Evolutionary conservation across 2,797 vertebrate genomes (phyloP).

Genomic region (Rhincodon typus): DNA sequence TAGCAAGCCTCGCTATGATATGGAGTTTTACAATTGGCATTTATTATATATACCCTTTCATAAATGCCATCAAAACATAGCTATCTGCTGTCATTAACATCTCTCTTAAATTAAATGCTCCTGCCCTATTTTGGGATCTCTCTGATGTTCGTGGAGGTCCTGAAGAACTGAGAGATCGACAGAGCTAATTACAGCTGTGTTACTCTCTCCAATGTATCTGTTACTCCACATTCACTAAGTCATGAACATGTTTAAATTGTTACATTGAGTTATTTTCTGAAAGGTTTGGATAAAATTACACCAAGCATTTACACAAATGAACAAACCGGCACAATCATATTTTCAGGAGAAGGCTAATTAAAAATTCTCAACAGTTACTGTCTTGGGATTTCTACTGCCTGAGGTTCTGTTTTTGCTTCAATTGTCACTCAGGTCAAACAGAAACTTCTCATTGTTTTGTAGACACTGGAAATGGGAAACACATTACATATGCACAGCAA

Average conservation of each 20-base stretch:
- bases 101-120: slow-evolving; percentile 14
- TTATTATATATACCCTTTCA: neutral
- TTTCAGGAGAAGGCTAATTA: neutral
- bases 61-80: neutral
- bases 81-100: slow-evolving; percentile 16
- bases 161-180: neutral
- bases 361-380: neutral
- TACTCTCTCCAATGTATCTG: neutral
- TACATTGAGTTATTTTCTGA: neutral
- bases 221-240: neutral
- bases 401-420: neutral
- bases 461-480: neutral
- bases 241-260: neutral
- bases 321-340: neutral
- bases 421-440: neutral
- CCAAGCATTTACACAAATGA: neutral
- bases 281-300: neutral
- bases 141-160: neutral
- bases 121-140: neutral
- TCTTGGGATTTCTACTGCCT: neutral
- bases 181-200: neutral
- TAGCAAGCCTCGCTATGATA: neutral
- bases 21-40: neutral
- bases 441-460: neutral
- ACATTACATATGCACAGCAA: neutral